Evolutionary conservation across 2,113 vertebrate genomes (phyloP).

Genomic region (Trichomycterus rosablanca): DNA sequence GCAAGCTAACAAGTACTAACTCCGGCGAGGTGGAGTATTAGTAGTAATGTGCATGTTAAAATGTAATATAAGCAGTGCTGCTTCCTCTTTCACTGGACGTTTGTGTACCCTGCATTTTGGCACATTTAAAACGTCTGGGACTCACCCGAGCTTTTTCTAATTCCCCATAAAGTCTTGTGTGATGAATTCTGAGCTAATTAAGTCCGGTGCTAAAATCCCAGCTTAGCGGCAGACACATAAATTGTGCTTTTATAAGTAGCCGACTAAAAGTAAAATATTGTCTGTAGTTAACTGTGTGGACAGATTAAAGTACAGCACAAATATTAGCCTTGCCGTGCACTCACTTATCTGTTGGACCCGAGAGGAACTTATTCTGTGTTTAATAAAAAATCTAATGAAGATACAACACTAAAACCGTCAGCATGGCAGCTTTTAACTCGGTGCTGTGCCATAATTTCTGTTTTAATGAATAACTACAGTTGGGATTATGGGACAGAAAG

Average conservation of each 20-base stretch:
- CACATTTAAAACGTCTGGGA: too few species aligned
- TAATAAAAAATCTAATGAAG: background rate
- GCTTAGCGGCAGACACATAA: slow-evolving; percentile 36
- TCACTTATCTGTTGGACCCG: slow-evolving; percentile 6
- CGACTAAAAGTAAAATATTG: slow-evolving; percentile 37
- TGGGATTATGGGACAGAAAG: slow-evolving; percentile 25
- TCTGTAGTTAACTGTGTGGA: slow-evolving; percentile 24
- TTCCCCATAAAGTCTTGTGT: too few species aligned
- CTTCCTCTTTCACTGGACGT: too few species aligned
- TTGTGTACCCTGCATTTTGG: too few species aligned
- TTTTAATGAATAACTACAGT: slow-evolving; percentile 31
- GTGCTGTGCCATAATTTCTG: slow-evolving; percentile 28
- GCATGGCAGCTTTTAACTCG: slow-evolving; percentile 10
- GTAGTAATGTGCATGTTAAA: too few species aligned
- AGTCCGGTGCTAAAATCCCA: too few species aligned
- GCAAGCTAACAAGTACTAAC: too few species aligned
- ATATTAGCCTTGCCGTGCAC: slow-evolving; percentile 26
- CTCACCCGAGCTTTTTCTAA: too few species aligned
- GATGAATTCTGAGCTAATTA: too few species aligned
- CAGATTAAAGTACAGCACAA: slow-evolving; percentile 31
- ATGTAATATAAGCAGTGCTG: too few species aligned
- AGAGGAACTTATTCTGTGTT: background rate
- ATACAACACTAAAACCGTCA: slow-evolving; percentile 24
- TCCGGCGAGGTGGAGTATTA: too few species aligned
- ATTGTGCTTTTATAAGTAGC: slow-evolving; percentile 28